Base-by-base conservation (phyloP, 2,888 invertebrate species). In the Pyrrhia umbra region DNA sequence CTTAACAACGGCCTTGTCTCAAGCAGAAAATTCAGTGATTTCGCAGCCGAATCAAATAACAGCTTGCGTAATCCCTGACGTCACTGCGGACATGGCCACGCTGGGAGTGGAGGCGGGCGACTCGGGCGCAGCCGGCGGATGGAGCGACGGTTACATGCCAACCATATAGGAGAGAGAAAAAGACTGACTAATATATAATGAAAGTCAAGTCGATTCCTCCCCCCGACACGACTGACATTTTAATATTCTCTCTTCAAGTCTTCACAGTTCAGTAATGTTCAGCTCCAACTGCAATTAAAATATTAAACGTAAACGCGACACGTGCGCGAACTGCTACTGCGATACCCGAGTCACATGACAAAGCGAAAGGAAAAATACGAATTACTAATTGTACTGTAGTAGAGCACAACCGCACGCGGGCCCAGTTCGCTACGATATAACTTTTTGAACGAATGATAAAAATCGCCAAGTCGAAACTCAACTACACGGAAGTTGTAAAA, bases 81-180 rank as follows among this genome's bases (percentile, higher is more conserved):
- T 92, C 94, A 95, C 95, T 94, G 94, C 94, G 83, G 88, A 92
- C 92, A 89, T 85, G 82, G 84, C 84, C 81, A 75, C 73, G 63
- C 66, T 73, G 54, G 57, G 45, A 63, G 68, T 16, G 46, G 50
- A 46, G 21, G 56, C 46, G 34, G 64, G 47, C 45, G 66, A 63
- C 65, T 58, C 68, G 59, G 64, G 68, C 57, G 58, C 58, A 74
- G 71, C 69, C 47, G 62, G 63, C 15, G 52, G 75, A 62, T 37
- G 57, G 57, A 18, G 13, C 52, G 95, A 84, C 73, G 91, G 78
- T 83, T 85, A 89, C 88, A 95, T 95, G 95, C 92, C 92, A 87
- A 92, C 92, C 95, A 94, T 95, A 96, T 96, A 96, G 96, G 96
- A 96, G 96, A 96, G 96, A 96, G 96, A 96, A 96, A 96, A 96